phyloP scores from a whole-genome alignment of 2,888 invertebrate genomes.

The Anthrax anthrax region DNA sequence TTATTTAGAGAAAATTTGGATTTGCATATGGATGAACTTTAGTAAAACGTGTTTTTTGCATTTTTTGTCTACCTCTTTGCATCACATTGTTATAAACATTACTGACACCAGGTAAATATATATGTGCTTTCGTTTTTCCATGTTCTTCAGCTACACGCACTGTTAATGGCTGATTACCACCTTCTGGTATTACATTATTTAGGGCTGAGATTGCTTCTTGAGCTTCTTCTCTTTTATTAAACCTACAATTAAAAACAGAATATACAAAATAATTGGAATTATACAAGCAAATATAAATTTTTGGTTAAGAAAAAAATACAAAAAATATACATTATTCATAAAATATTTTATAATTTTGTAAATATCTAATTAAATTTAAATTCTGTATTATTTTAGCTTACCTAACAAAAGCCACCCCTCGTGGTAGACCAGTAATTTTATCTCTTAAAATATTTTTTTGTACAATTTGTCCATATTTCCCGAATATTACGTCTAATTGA shows the following conservation, averaged over 20 bases:
- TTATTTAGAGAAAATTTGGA: conserved; percentile 15
- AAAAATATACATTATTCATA: no score
- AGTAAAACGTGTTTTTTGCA: conserved; percentile 35
- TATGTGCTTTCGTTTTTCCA: conserved; percentile 33
- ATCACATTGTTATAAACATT: conserved; percentile 29
- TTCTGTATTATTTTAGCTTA: conserved; percentile 21
- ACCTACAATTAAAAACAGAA: conserved; percentile 39
- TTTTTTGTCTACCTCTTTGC: conserved; percentile 37
- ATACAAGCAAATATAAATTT: no score
- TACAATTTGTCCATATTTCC: conserved; percentile 78
- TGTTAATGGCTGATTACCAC: conserved; percentile 66
- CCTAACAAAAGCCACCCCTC: conserved; percentile 89
- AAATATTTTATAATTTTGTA: background rate
- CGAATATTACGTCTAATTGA: conserved; percentile 71
- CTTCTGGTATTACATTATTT: conserved; percentile 73
- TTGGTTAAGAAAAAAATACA: no score
- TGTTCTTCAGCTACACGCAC: conserved; percentile 44
- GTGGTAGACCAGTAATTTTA: conserved; percentile 71
- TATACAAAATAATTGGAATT: background rate
- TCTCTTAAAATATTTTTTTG: conserved; percentile 84
- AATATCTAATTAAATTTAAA: conserved; percentile 1
- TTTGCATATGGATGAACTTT: conserved; percentile 34
- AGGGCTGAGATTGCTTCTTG: conserved; percentile 76
- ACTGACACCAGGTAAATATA: conserved; percentile 24
- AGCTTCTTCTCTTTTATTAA: conserved; percentile 75